Evolutionary conservation across 2,888 invertebrate species (phyloP).

Genomic region (Limnephilus marmoratus): DNA sequence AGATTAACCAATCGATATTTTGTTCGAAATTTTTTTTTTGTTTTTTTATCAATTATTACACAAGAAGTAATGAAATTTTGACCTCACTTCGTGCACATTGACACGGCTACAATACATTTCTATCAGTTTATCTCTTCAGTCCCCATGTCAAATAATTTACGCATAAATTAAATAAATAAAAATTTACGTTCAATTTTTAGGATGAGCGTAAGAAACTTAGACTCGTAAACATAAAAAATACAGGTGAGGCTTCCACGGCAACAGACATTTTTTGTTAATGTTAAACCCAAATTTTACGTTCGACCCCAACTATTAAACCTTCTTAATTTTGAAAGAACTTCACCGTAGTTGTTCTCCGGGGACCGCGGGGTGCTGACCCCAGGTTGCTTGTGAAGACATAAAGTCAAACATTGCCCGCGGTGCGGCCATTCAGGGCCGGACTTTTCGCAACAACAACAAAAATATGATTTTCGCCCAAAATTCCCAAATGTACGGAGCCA

Average conservation of each 20-base stretch:
- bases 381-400: neutral
- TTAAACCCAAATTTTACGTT: neutral
- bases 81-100: too few species aligned
- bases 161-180: neutral
- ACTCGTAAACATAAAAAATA: neutral
- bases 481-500: too few species aligned
- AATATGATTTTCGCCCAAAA: too few species aligned
- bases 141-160: neutral
- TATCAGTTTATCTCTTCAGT: too few species aligned
- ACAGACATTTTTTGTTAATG: neutral
- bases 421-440: neutral
- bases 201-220: neutral
- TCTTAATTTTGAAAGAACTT: slow-evolving; percentile 16
- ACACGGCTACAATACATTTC: too few species aligned
- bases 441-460: neutral
- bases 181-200: neutral
- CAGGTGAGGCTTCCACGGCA: neutral
- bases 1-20: too few species aligned
- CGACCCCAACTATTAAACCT: slow-evolving; percentile 1
- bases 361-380: neutral
- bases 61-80: too few species aligned
- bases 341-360: neutral
- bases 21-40: too few species aligned
- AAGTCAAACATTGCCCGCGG: neutral
- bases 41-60: too few species aligned